These are phyloP conservation scores for Rutpela maculata DNA, from an alignment of 2,888 invertebrate genomes.

Conservation along the genomic window DNA sequence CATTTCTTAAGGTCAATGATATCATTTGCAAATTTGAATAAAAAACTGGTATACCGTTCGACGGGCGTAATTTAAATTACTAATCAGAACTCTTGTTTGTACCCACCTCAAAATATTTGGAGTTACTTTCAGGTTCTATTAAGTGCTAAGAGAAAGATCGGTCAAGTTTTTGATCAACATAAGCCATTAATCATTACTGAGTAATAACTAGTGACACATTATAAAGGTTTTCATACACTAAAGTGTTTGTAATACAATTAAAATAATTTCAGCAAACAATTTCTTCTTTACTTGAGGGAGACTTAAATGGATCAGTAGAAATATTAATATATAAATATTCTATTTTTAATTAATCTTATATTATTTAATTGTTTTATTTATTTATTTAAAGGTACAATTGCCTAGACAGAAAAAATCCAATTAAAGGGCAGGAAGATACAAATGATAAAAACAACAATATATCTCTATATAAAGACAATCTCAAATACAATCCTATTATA, in stretches of 20 bases:
- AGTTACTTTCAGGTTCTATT: constrained; percentile 25
- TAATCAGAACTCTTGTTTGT: constrained; percentile 40
- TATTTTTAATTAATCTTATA: too few species aligned
- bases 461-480: too few species aligned
- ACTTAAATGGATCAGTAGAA: too few species aligned
- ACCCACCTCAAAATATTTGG: constrained; percentile 36
- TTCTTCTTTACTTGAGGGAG: too few species aligned
- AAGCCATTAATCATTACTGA: not conserved
- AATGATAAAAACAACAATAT: too few species aligned
- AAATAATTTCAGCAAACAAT: too few species aligned
- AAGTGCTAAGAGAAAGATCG: constrained; percentile 37
- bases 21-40: constrained; percentile 38
- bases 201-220: not conserved
- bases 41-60: constrained; percentile 42
- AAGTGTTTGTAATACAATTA: not conserved
- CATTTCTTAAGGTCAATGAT: constrained; percentile 41
- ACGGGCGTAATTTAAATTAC: constrained; percentile 27
- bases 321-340: too few species aligned
- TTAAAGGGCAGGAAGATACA: too few species aligned
- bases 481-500: too few species aligned
- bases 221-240: not conserved
- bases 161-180: constrained; percentile 1
- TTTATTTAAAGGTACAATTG: too few species aligned
- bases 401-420: too few species aligned
- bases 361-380: too few species aligned